Conservation (phyloP, 2,797 vertebrate genomes). For the Sebastes goodei region DNA sequence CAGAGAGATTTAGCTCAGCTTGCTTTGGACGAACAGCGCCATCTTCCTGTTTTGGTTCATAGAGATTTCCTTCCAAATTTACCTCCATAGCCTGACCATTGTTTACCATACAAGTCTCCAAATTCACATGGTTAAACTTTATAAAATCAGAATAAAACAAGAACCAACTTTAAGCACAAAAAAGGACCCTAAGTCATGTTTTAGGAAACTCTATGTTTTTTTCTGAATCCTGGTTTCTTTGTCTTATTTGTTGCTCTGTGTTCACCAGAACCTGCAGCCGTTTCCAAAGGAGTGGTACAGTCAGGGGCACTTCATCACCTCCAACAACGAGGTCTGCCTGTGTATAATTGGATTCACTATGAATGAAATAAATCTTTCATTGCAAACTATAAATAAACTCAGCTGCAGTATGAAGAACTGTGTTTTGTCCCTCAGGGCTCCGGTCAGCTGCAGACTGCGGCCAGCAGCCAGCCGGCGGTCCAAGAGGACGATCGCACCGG, state of each 20-base stretch:
- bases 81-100: rapidly evolving
- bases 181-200: not conserved
- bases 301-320: slow-evolving; percentile 70
- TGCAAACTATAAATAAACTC: rapidly evolving
- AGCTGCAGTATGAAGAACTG: not conserved
- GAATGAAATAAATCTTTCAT: not conserved
- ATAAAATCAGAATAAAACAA: not conserved
- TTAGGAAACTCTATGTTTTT: not conserved
- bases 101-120: not conserved
- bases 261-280: slow-evolving; percentile 64
- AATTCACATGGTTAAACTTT: not conserved
- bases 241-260: not conserved
- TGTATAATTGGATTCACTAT: not conserved
- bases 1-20: no score
- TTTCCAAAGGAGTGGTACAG: slow-evolving; percentile 72
- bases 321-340: slow-evolving; percentile 48
- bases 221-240: not conserved
- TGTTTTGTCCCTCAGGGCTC: slow-evolving; percentile 17
- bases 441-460: slow-evolving; percentile 3
- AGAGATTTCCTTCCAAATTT: not conserved
- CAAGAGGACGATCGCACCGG: slow-evolving; percentile 66
- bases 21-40: no score
- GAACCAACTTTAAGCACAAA: not conserved
- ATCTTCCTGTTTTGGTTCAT: not conserved
- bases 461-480: slow-evolving; percentile 28